Evolutionary conservation across 2,113 vertebrate species (phyloP), one percentile per base, ranked within the genome.

Genomic region (Gasterosteus nipponicus): DNA sequence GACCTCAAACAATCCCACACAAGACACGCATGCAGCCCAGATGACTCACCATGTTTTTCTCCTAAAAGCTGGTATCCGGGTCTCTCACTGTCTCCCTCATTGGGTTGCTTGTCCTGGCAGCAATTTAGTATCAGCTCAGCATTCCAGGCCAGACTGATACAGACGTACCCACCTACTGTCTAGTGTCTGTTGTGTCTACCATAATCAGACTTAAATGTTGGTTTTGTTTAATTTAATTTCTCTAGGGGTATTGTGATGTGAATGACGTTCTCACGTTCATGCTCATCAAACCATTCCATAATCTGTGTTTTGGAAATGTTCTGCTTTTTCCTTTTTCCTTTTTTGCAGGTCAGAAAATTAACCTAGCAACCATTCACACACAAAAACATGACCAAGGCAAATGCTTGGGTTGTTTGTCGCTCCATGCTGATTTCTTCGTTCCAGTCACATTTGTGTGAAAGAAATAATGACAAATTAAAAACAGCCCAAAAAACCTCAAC

Each of bases 1-100:
- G 70, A 77, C 51, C 82, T 77, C 67, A 65, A 73, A 80, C 70
- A 73, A 73, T 75, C 71, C 33, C 39, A 72, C 35, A 58, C 64
- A 26, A 82, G 64, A 83, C 49, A 57, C 75, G 63, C 15, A 73
- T 49, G 67, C 70, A 18, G 53, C 53, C 53, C 70, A 15, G 46
- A 80, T 87, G 84, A 81, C 60, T 79, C 57, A 80, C 57, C 18
- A 22, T 76, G 58, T 86, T 67, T 65, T 77, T 75, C 56, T 44
- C 6, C 73, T 80, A 29, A 4, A 79, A 72, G 41, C 59, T 63
- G 2, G 5, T 53, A 39, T 75, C 54, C 57, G 2, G 22, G 26
- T 83, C 63, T 70, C 64, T 56, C 0, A 61, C 64, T 69, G 44
- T 86, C 73, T 41, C 71, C 38, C 22, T 33, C 74, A 51, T 60